phyloP scores from a whole-genome alignment of 2,113 vertebrate genomes.

The Lasiurus borealis region DNA sequence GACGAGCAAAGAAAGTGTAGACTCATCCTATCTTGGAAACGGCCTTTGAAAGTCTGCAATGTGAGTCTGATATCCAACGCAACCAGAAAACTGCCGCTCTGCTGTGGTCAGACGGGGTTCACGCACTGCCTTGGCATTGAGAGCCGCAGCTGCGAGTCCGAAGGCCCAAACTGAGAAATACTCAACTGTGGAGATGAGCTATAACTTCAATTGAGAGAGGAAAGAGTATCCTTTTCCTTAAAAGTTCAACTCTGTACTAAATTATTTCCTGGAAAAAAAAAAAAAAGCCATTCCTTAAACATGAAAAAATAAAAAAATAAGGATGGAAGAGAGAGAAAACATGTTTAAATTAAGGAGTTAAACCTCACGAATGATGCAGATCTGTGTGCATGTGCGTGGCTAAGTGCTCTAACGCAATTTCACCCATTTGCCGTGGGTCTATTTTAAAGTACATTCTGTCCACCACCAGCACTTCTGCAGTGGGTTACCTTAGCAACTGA shows the following conservation, averaged over 20 bases:
- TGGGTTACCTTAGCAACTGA: constrained; percentile 57
- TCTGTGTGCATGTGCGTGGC: not conserved
- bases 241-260: not conserved
- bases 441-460: constrained; percentile 34
- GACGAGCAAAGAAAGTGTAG: not conserved
- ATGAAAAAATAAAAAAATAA: not conserved
- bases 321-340: not conserved
- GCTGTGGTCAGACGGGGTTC: not conserved
- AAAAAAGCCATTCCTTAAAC: constrained; percentile 37
- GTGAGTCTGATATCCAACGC: not conserved
- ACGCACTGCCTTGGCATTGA: not conserved
- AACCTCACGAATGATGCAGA: not conserved
- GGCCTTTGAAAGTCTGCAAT: not conserved
- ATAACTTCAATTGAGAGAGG: not conserved
- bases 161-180: not conserved
- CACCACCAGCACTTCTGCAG: not conserved
- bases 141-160: not conserved
- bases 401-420: not conserved
- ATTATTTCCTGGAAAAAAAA: not conserved
- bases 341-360: not conserved
- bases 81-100: not conserved
- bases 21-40: not conserved
- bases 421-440: constrained; percentile 16
- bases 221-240: not conserved
- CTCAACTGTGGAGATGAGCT: not conserved